These are phyloP conservation scores for Pachymerium ferrugineum DNA, from an alignment of 2,888 invertebrate genomes.

Conservation along the genomic window DNA sequence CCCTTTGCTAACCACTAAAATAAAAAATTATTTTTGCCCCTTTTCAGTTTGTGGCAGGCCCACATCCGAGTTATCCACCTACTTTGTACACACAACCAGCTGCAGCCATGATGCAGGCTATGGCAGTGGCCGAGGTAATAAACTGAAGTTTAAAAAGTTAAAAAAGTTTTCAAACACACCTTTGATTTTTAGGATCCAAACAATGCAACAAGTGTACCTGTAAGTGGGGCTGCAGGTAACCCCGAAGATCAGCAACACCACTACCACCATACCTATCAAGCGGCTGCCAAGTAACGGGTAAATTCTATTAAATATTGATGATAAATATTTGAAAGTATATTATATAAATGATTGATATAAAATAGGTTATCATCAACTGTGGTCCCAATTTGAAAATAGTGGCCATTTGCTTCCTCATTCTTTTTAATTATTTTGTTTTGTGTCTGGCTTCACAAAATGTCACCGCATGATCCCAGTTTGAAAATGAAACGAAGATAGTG, in stretches of 20 bases:
- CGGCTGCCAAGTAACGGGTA: constrained; percentile 38
- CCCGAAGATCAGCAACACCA: constrained; percentile 40
- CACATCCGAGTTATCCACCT: constrained; percentile 35
- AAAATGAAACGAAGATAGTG: no score
- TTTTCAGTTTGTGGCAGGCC: constrained; percentile 36
- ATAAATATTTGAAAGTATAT: no score
- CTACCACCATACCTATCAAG: constrained; percentile 39
- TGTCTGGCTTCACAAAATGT: no score
- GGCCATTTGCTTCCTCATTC: no score
- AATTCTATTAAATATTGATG: neutral
- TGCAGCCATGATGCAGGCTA: constrained; percentile 35
- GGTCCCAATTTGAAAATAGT: no score
- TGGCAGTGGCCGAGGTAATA: constrained; percentile 35
- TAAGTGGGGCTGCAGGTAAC: constrained; percentile 38
- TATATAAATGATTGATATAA: no score
- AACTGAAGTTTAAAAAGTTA: neutral
- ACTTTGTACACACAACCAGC: constrained; percentile 35
- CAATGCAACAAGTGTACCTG: constrained; percentile 37
- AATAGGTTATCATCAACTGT: no score
- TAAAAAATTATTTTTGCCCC: neutral
- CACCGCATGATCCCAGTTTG: no score
- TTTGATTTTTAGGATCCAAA: constrained; percentile 37
- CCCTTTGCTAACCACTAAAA: neutral
- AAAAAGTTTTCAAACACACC: neutral
- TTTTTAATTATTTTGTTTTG: no score